Evolutionary conservation across 2,888 invertebrate genomes (phyloP).

Genomic region (Deilephila elpenor): DNA sequence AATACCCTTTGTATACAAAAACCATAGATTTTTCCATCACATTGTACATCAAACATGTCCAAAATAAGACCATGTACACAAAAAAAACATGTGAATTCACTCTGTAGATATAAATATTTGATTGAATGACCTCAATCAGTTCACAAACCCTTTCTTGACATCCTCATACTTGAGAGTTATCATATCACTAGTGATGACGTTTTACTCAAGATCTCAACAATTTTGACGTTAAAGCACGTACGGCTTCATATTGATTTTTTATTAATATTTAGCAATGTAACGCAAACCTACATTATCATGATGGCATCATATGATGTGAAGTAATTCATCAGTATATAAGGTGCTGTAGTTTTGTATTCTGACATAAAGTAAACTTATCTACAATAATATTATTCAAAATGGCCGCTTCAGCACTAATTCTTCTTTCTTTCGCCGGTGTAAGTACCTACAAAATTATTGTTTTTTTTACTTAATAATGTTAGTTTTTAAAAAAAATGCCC

Average conservation of each 20-base stretch:
- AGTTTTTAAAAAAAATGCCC: too few relatives aligned
- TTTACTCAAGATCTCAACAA: not conserved
- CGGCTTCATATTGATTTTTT: not conserved
- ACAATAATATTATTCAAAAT: conserved; percentile 34
- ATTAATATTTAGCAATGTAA: conserved; percentile 11
- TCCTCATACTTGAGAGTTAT: not conserved
- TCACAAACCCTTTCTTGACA: too few relatives aligned
- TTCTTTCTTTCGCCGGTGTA: conserved; percentile 37
- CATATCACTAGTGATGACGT: not conserved
- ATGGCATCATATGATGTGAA: conserved; percentile 21
- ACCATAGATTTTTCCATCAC: too few relatives aligned
- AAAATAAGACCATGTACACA: too few relatives aligned
- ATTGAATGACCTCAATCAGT: too few relatives aligned
- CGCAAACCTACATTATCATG: conserved; percentile 23
- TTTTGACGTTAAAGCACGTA: not conserved
- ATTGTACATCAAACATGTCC: too few relatives aligned
- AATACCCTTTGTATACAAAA: too few relatives aligned
- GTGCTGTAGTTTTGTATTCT: not conserved
- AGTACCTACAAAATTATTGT: conserved; percentile 11
- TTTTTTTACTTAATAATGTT: not conserved
- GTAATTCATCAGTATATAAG: conserved; percentile 36
- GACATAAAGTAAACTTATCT: not conserved
- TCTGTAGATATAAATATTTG: too few relatives aligned
- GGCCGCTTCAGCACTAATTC: conserved; percentile 35
- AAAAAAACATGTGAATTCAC: too few relatives aligned